A percentile compares a stretch with the other conserved stretches of the same genome.
phyloP scores from a whole-genome alignment of 2,888 invertebrate species.

The Cheilosia vulpina region DNA sequence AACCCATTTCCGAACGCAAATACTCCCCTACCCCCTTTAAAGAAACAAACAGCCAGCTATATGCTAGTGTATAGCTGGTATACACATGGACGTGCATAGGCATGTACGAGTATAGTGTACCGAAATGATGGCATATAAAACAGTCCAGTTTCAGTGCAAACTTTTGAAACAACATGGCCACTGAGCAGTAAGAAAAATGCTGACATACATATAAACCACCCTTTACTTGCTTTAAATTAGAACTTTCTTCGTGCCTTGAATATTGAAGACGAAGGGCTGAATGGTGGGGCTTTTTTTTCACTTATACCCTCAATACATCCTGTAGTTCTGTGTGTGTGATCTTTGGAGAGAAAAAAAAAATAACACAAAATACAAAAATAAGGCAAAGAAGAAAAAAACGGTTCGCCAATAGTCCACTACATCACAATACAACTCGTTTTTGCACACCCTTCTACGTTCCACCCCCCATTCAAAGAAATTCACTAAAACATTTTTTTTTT shows the following conservation, averaged over 20 bases:
- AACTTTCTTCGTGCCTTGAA: constrained; percentile 83
- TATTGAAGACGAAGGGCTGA: constrained; percentile 80
- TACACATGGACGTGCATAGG: constrained; percentile 60
- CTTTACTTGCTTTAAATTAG: constrained; percentile 82
- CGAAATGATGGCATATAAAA: constrained; percentile 74
- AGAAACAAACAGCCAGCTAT: constrained; percentile 56
- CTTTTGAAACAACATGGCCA: constrained; percentile 74
- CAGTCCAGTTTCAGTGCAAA: constrained; percentile 73
- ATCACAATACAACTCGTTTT: constrained; percentile 75
- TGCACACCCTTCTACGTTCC: constrained; percentile 72
- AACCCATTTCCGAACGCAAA: constrained; percentile 75
- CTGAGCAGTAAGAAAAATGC: constrained; percentile 75
- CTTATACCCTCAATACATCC: constrained; percentile 69
- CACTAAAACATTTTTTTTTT: constrained; percentile 50
- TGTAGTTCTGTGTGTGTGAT: constrained; percentile 72
- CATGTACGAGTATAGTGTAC: constrained; percentile 57
- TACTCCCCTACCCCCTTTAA: constrained; percentile 63
- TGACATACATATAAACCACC: constrained; percentile 76
- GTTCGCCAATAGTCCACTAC: constrained; percentile 73
- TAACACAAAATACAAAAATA: constrained; percentile 40
- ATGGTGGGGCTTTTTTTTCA: constrained; percentile 76
- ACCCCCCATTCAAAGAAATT: constrained; percentile 41
- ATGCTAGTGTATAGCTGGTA: constrained; percentile 26
- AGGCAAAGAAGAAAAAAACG: constrained; percentile 40
- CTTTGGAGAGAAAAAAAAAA: constrained; percentile 61